phyloP scores from a whole-genome alignment of 2,797 vertebrate genomes.

The Eremophila alpestris region DNA sequence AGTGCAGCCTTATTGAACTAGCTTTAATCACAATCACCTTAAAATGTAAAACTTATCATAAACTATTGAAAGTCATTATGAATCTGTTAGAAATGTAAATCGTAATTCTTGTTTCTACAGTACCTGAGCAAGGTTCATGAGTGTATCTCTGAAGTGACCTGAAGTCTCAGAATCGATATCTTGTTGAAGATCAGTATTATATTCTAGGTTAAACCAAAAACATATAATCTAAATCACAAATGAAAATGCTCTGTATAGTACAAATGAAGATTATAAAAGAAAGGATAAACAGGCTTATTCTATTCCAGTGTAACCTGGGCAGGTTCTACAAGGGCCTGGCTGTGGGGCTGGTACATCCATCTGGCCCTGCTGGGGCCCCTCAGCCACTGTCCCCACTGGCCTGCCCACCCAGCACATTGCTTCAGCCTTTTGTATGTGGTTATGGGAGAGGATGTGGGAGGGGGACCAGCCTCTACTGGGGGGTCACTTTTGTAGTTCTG shows the following conservation, averaged over 20 bases:
- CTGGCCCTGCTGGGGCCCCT: background rate
- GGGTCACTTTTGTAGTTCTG: background rate
- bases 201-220: constrained; percentile 71
- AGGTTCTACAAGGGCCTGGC: background rate
- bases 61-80: background rate
- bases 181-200: constrained; percentile 76
- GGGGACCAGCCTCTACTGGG: background rate
- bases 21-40: background rate
- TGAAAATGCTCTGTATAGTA: background rate
- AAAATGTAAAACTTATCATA: background rate
- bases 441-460: background rate
- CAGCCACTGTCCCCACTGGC: fast-evolving
- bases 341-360: background rate
- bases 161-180: constrained; percentile 80
- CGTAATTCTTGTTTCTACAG: background rate
- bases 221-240: background rate
- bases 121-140: constrained; percentile 82
- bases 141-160: constrained; percentile 81
- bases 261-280: background rate
- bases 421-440: background rate
- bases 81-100: background rate
- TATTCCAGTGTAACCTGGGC: background rate
- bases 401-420: background rate
- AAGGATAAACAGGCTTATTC: background rate
- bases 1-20: background rate